Evolutionary conservation across 2,113 vertebrate genomes (phyloP), one percentile per base, ranked within the genome.

Genomic region (Cyprinodon brontotheroides): DNA sequence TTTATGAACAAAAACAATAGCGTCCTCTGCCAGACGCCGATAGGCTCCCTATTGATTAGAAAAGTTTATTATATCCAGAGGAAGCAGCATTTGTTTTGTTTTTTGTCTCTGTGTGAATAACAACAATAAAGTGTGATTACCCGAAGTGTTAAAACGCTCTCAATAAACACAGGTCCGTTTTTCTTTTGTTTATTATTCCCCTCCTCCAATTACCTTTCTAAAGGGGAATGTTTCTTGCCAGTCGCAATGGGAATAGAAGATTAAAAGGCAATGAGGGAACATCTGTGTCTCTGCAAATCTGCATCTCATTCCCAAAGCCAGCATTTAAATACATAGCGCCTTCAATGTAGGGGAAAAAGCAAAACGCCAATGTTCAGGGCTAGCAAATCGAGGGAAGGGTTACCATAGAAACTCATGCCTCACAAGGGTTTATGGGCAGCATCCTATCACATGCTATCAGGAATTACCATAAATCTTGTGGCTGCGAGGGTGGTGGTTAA

Each of bases 351-450:
- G 73, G 72, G 43, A 73, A 82, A 84, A 88, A 88, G 88, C 85
- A 66, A 85, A 89, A 85, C 71, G 70, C 80, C 80, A 81, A 86
- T 87, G 80, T 79, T n/a, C 83, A 80, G 84, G 89, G 82, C 87
- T 86, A 74, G 87, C 68, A 77, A 91, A 84, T 57, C 85, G 89
- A 86, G 83, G 85, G 79, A 87, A 89, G 84, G 82, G 94, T 95
- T 94, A 88, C 93, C 93, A 94, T 93, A 89, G 94, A 91, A 94
- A 95, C 94, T 73, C 90, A 85, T 86, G 86, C 76, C 90, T 91
- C 87, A 81, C 86, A 87, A 75, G 89, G 89, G 88, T 93, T 93
- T 92, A 91, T 91, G 87, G 86, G 89, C 88, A 90, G 86, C 87
- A 90, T 92, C 87, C 88, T 90, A 92, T 93, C 89, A 91, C 88